phyloP scores from a whole-genome alignment of 2,797 vertebrate genomes.

The Enteromius anoplus region DNA sequence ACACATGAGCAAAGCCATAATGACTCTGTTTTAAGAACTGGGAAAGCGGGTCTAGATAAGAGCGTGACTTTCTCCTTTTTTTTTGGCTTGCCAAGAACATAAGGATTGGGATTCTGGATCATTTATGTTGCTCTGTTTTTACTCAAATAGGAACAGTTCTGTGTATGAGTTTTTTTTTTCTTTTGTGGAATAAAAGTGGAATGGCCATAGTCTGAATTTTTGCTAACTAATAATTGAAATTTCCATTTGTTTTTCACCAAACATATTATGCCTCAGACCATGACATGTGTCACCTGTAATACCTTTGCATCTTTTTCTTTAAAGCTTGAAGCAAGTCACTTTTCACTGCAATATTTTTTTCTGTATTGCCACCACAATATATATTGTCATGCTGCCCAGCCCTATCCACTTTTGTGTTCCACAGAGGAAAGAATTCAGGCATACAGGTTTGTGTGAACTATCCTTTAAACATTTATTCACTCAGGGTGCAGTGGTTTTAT shows the following conservation, averaged over 20 bases:
- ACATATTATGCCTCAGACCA: neutral
- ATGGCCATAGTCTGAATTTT: neutral
- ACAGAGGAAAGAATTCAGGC: neutral
- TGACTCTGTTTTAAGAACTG: slow-evolving; percentile 6
- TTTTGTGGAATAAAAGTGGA: neutral
- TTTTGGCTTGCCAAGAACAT: slow-evolving; percentile 3
- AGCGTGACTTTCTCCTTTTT: neutral
- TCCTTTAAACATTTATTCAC: neutral
- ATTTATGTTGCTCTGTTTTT: neutral
- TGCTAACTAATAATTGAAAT: neutral
- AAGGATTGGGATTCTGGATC: neutral
- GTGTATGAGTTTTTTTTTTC: neutral
- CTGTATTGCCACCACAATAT: neutral
- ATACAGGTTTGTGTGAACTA: neutral
- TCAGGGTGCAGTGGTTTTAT: neutral
- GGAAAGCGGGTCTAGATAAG: neutral
- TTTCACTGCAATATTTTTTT: neutral
- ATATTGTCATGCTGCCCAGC: neutral
- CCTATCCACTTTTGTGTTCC: neutral
- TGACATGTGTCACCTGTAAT: neutral
- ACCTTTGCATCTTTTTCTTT: neutral
- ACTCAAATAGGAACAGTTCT: neutral
- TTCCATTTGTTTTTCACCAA: neutral
- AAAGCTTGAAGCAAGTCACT: neutral
- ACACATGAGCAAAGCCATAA: slow-evolving; percentile 56